Evolutionary conservation across 2,888 invertebrate genomes (phyloP).

Genomic region (Pristionchus mayeri): DNA sequence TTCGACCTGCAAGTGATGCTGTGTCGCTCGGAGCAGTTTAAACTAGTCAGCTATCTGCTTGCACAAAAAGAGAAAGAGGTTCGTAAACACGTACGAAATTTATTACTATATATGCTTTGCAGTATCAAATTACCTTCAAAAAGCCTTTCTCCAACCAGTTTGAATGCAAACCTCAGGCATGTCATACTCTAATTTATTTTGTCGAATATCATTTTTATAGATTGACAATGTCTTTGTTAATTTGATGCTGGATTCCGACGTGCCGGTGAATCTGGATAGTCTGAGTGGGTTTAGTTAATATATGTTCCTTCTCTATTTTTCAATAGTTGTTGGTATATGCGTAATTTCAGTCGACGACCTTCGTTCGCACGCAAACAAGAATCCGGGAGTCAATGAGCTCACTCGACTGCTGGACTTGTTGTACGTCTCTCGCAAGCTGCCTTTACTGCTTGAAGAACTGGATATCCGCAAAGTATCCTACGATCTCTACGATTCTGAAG

Average conservation of each 20-base stretch:
- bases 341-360: neutral
- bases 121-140: neutral
- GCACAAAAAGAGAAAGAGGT: neutral
- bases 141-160: neutral
- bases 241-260: neutral
- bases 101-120: neutral
- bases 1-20: neutral
- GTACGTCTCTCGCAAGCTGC: neutral
- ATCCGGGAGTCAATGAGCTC: too few species aligned
- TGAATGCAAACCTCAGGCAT: neutral
- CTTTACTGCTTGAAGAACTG: neutral
- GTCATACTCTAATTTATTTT: neutral
- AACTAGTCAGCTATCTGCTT: neutral
- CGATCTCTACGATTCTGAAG: neutral
- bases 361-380: neutral
- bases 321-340: neutral
- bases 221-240: neutral
- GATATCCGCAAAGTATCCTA: neutral
- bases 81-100: neutral
- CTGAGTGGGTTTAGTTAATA: neutral
- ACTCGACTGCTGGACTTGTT: neutral
- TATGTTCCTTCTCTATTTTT: too few species aligned
- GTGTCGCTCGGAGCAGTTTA: neutral
- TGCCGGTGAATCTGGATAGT: neutral
- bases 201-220: neutral